Conservation (phyloP, 2,888 invertebrate genomes). For the Calameuta filiformis region DNA sequence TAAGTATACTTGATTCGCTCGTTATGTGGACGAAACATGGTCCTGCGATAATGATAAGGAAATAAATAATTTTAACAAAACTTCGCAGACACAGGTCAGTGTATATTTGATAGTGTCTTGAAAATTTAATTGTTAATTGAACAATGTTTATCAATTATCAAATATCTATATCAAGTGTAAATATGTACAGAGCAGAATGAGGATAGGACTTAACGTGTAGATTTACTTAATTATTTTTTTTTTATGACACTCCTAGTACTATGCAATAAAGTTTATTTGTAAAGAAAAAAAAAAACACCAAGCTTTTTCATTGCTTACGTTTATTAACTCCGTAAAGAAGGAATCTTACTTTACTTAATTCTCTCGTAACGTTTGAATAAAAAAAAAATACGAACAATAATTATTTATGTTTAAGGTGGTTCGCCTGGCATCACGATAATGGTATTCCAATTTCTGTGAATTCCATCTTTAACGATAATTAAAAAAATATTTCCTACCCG, state of each 20-base stretch:
- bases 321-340: background rate
- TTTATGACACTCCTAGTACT: background rate
- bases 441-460: too few relatives aligned
- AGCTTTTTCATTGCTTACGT: background rate
- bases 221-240: background rate
- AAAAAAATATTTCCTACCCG: too few relatives aligned
- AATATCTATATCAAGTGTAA: background rate
- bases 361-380: background rate
- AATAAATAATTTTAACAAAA: background rate
- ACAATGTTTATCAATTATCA: background rate
- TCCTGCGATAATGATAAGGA: background rate
- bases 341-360: background rate
- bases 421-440: too few relatives aligned
- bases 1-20: background rate
- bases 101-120: background rate
- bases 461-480: too few relatives aligned
- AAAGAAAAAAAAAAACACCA: background rate
- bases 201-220: background rate
- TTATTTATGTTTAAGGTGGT: too few relatives aligned
- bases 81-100: background rate
- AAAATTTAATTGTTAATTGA: background rate
- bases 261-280: background rate
- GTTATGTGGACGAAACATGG: background rate
- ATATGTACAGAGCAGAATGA: background rate
- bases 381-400: too few relatives aligned